These are phyloP conservation scores for Chroicocephalus ridibundus DNA, from an alignment of 2,113 vertebrate species.

Conservation along the genomic window DNA sequence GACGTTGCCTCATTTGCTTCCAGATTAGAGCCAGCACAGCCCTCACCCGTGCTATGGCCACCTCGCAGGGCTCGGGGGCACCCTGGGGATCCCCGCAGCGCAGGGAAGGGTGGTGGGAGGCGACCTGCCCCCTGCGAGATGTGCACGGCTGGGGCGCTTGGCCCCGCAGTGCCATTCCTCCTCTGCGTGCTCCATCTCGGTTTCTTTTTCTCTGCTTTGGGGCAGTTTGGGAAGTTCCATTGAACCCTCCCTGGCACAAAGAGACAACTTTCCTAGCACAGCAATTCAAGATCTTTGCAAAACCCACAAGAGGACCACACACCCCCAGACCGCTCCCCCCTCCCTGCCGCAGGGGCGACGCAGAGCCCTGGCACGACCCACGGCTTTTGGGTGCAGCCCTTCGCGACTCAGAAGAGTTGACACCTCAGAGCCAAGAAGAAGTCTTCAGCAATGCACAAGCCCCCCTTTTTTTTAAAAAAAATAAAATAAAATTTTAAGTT, in stretches of 20 bases:
- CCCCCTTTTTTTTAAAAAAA: neutral
- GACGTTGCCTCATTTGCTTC: accelerated
- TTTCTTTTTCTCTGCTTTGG: neutral
- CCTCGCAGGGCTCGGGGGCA: neutral
- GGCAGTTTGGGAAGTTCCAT: neutral
- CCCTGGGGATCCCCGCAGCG: accelerated
- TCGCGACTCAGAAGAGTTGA: accelerated
- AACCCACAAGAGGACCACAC: accelerated
- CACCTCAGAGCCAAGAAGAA: neutral
- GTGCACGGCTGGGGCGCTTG: accelerated
- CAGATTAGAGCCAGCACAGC: neutral
- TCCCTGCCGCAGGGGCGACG: accelerated
- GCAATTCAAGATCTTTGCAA: neutral
- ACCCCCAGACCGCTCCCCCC: accelerated
- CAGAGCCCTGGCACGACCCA: accelerated
- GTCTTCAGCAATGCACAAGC: neutral
- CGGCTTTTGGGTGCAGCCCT: accelerated
- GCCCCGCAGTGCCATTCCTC: accelerated
- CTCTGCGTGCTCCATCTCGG: accelerated
- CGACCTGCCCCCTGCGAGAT: accelerated
- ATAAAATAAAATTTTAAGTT: neutral
- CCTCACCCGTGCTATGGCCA: accelerated
- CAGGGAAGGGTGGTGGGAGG: accelerated
- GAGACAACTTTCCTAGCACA: accelerated
- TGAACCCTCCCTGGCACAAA: neutral